Evolutionary conservation across 2,797 vertebrate species (phyloP), one percentile per base, ranked within the genome.

Genomic region (Spea hammondii): DNA sequence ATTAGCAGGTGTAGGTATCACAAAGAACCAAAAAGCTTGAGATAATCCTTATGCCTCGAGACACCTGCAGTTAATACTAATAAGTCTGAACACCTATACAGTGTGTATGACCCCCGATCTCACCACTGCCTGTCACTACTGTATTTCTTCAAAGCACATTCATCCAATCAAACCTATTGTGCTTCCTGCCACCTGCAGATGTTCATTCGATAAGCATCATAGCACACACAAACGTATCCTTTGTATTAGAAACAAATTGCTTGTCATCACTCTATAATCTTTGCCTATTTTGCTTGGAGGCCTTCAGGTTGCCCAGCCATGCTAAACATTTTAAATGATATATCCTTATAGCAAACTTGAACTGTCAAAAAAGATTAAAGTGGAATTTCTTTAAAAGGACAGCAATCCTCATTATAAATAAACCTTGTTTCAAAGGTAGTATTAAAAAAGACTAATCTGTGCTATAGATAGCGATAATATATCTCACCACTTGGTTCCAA

Each of bases 51-150:
- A 32, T 13, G 11, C 49, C 70, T 69, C 44, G 14, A n/a, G 74
- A 72, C 14, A 69, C 74, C 79, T 81, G 74, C 32, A 32, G 65
- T 62, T 82, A 72, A 73, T 69, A 77, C 54, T 82, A 74, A 77
- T 73, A 70, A 77, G 49, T 69, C 54, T 67, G 70, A 69, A 72
- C 74, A 73, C 70, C 70, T 82, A 77, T 60, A 59, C 69, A 60
- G 73, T 76, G 17, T 76, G 14, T 10, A 10, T 77, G 65, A 72
- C 70, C 79, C 73, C 66, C 75, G 66, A 75, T 79, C 66, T 74
- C 45, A 53, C 49, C 6, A 4, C 55, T 79, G 49, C 48, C 59
- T 74, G 54, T 65, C 14, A 64, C 70, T 77, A 64, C 73, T 82
- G 10, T 48, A 64, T 81, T 53, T 77, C 49, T 67, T 75, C 51